phyloP scores from a whole-genome alignment of 2,797 vertebrate species.

The Eospalax fontanierii region DNA sequence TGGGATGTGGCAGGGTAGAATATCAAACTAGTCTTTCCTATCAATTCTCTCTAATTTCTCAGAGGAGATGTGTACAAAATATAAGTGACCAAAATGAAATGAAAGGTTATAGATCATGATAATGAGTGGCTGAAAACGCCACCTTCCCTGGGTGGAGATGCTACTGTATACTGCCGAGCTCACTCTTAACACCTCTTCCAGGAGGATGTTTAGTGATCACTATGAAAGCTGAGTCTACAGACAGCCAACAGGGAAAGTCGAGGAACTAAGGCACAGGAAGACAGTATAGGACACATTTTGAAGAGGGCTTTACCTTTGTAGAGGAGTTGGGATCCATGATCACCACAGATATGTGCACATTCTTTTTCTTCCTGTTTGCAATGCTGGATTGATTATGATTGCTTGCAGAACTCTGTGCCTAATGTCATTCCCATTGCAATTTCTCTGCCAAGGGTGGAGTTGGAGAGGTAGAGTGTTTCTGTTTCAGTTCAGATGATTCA shows the following conservation, averaged over 20 bases:
- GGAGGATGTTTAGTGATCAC: not conserved
- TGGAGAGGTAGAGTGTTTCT: not conserved
- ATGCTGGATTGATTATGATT: not conserved
- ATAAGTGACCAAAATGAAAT: not conserved
- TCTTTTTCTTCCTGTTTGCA: not conserved
- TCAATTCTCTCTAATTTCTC: not conserved
- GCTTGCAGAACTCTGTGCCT: not conserved
- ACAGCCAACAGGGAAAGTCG: not conserved
- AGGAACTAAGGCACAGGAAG: not conserved
- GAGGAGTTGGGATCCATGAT: not conserved
- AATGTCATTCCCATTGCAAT: not conserved
- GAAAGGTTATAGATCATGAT: not conserved
- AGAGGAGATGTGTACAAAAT: not conserved
- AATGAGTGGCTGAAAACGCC: not conserved
- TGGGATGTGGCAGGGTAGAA: not conserved
- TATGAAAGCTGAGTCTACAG: not conserved
- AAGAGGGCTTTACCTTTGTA: not conserved
- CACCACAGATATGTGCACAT: not conserved
- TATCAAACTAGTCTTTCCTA: not conserved
- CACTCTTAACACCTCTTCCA: not conserved
- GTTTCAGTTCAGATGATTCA: not conserved
- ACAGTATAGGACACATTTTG: not conserved
- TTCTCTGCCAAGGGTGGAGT: conserved; percentile 21
- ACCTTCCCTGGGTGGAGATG: not conserved
- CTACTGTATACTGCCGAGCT: accelerated